Base-by-base conservation (phyloP, 2,113 vertebrate genomes). In the Noctilio leporinus region DNA sequence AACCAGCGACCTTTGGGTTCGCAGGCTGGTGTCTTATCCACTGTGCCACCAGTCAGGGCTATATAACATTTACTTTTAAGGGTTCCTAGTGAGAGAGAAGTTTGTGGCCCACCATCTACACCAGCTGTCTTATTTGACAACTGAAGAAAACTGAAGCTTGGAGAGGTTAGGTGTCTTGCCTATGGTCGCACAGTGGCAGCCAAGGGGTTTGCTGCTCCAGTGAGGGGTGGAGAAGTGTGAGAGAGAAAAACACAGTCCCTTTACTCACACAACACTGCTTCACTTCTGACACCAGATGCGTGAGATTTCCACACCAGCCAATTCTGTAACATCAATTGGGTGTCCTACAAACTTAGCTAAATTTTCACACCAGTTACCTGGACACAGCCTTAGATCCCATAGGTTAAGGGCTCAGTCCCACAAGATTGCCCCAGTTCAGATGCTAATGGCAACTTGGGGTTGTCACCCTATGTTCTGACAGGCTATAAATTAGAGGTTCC, bases 221-320 rank as follows among this genome's bases (percentile, higher is more conserved):
- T 43, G 9, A 9, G 51, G 51, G 38, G 16, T 16, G 30, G 45
- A 3, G 5, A 47, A 1, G 0, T 2, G 28, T 0, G 51, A 3
- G 33, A 76, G 72, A 62, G 86, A 30, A 17, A 33, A 51, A 49
- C 65, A 33, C 38, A 38, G 33, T 8, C 26, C 40, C 86, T 9
- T 65, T 4, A 16, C 57, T 55, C 47, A 57, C 69, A 17, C 70
- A 14, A 4, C 12, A 15, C 14, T 2, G 45, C 53, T 62, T 77
- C 81, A 22, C 73, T 35, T 64, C 77, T 24, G 62, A 80, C 43
- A 14, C 43, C 35, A 77, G 11, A 30, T 7, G 10, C 30, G 65
- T 40, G 73, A 9, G 80, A 49, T 77, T 30, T 85, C 40, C 62
- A 86, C 64, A 45, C 40, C 26, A 35, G 7, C 20, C 43, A 19